Base-by-base conservation (phyloP, 2,888 invertebrate genomes). In the Mythimna pallens region DNA sequence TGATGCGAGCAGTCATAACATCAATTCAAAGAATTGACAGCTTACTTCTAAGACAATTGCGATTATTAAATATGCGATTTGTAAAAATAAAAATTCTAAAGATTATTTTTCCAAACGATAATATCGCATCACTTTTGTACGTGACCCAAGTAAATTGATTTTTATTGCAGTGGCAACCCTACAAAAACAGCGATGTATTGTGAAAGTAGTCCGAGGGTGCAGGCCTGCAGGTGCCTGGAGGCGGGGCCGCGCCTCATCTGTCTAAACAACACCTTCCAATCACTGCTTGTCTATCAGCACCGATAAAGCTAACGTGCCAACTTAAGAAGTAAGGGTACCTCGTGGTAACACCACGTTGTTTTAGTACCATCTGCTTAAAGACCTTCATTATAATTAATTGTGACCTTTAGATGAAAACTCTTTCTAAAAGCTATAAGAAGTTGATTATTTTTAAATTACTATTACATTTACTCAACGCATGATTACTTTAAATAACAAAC, bases 251-350 rank as follows among this genome's bases (percentile, higher is more conserved):
- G 81, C 83, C 87, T 84, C 90, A 89, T 91, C 90, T 87, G 84
- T 90, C 90, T 89, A 86, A 87, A 89, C 85, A 90, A 88, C 90
- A 89, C 77, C 82, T 85, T 71, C 73, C 75, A 75, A 80, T 85
- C 73, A 34, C 81, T 64, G 71, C 65, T 54, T 66, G 63, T 68
- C 71, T 67, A 82, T 81, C 79, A 75, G n/a, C 57, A 47, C 36
- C 57, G 80, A 84, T 82, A 82, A 78, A 85, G 76, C 73, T 81
- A 85, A 84, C 79, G 75, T 70, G 59, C 59, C 63, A 71, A 57
- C 65, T 79, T 57, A 59, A 62, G 58, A 70, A 66, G 66, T 79
- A 36, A 74, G 17, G 20, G 58, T 61, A 47, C 55, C 20, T 43
- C 50, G 7, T n/a, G 43, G 0, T 52, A 65, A 77, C 52, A 65